These are phyloP conservation scores for Eucriotettix oculatus DNA, from an alignment of 2,888 invertebrate species.

Conservation along the genomic window DNA sequence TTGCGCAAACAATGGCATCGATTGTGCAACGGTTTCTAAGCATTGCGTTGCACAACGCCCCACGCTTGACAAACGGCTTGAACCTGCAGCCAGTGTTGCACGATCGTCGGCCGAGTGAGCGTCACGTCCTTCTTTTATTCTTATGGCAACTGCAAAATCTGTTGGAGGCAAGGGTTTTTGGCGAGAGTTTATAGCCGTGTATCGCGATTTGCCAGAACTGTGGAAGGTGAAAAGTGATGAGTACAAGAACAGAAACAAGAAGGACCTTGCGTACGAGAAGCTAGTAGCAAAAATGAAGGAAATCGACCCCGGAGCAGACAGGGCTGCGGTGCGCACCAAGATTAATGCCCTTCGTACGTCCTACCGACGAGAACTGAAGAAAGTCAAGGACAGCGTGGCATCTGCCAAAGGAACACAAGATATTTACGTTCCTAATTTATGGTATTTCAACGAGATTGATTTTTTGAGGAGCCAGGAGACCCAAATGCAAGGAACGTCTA, in stretches of 20 bases:
- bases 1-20: no score
- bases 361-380: slow-evolving; percentile 17
- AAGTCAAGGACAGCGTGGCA: slow-evolving; percentile 10
- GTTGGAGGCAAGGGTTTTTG: neutral
- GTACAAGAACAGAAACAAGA: slow-evolving; percentile 15
- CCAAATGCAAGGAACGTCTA: neutral
- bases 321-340: slow-evolving; percentile 12
- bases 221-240: slow-evolving; percentile 17
- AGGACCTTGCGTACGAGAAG: slow-evolving; percentile 12
- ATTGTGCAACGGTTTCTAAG: no score
- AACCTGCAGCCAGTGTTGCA: no score
- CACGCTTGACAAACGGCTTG: no score
- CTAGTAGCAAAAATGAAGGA: slow-evolving; percentile 13
- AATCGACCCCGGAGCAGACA: slow-evolving; percentile 9
- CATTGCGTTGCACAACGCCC: no score
- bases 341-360: slow-evolving; percentile 15
- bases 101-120: no score
- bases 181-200: slow-evolving; percentile 15
- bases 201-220: slow-evolving; percentile 14
- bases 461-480: neutral
- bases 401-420: slow-evolving; percentile 8
- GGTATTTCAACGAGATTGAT: neutral
- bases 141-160: no score
- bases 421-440: slow-evolving; percentile 1
- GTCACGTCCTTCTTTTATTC: no score